Percentiles rank a stretch among this genome's conserved stretches.
phyloP scores from a whole-genome alignment of 1,140 invertebrate species.

The Trichonephila inaurata region DNA sequence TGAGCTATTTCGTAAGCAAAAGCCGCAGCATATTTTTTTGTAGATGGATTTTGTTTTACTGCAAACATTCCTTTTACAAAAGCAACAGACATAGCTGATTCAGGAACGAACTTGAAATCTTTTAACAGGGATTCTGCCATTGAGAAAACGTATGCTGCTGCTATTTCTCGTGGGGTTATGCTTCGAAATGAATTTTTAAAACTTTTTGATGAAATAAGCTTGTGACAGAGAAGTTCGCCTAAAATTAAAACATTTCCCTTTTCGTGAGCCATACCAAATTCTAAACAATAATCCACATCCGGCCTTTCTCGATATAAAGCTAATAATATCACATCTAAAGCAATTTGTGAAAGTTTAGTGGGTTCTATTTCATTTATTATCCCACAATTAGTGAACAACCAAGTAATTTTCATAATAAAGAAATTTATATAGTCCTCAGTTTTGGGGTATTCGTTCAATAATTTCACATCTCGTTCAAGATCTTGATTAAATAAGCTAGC shows the following conservation, averaged over 20 bases:
- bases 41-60: slow-evolving; percentile 45
- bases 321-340: slow-evolving; percentile 18
- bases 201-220: slow-evolving; percentile 39
- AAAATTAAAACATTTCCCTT: slow-evolving; percentile 57
- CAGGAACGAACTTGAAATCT: slow-evolving; percentile 27
- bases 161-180: slow-evolving; percentile 50
- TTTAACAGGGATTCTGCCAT: slow-evolving; percentile 61
- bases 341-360: slow-evolving; percentile 1
- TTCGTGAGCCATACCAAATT: slow-evolving; percentile 55
- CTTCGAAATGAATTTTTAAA: slow-evolving; percentile 45
- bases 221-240: slow-evolving; percentile 42
- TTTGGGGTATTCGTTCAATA: slow-evolving; percentile 49
- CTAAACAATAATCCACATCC: not conserved
- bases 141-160: slow-evolving; percentile 59
- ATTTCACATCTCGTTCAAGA: slow-evolving; percentile 42
- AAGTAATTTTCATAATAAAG: slow-evolving; percentile 11
- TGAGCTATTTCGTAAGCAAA: slow-evolving; percentile 56
- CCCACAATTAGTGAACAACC: slow-evolving; percentile 41
- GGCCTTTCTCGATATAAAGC: not conserved
- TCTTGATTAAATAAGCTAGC: not conserved
- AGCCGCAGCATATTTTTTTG: slow-evolving; percentile 52
- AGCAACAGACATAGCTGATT: slow-evolving; percentile 64
- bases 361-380: slow-evolving; percentile 54
- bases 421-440: slow-evolving; percentile 54
- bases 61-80: slow-evolving; percentile 54